These are phyloP conservation scores for Sweltsa coloradensis DNA, from an alignment of 1,140 invertebrate species.

Conservation along the genomic window DNA sequence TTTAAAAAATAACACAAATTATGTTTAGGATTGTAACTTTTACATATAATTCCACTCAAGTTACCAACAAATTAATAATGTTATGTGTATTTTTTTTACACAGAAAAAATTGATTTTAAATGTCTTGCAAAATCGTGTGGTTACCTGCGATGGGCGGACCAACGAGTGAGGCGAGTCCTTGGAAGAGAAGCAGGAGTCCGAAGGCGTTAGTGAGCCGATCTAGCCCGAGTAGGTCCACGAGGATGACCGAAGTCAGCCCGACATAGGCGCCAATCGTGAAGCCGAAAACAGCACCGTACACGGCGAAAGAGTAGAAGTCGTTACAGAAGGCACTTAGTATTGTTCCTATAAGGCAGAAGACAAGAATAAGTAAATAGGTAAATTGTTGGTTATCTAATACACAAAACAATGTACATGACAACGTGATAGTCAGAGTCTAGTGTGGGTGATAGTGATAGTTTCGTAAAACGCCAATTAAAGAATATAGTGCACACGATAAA, in stretches of 20 bases:
- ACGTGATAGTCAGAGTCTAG: no score
- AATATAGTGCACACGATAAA: neutral
- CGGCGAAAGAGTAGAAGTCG: slow-evolving; percentile 50
- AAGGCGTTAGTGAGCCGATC: slow-evolving; percentile 86
- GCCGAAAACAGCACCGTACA: slow-evolving; percentile 76
- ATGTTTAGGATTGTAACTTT: no score
- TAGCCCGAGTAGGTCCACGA: slow-evolving; percentile 75
- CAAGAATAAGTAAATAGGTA: no score
- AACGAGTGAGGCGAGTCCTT: slow-evolving; percentile 79
- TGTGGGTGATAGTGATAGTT: neutral
- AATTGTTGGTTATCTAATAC: no score
- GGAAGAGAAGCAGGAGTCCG: slow-evolving; percentile 80
- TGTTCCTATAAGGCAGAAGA: slow-evolving; percentile 53
- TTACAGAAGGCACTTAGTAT: slow-evolving; percentile 57
- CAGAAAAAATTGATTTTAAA: no score
- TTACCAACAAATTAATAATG: no score
- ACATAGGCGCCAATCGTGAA: slow-evolving; percentile 87
- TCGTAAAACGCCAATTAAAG: slow-evolving; percentile 1
- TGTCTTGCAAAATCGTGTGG: neutral
- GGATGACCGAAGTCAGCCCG: slow-evolving; percentile 79
- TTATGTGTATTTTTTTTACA: no score
- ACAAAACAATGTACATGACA: no score
- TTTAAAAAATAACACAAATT: no score
- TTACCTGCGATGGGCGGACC: slow-evolving; percentile 82
- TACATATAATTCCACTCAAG: no score